Conservation (phyloP, 2,888 invertebrate genomes). For the Adelognathus sp. region DNA sequence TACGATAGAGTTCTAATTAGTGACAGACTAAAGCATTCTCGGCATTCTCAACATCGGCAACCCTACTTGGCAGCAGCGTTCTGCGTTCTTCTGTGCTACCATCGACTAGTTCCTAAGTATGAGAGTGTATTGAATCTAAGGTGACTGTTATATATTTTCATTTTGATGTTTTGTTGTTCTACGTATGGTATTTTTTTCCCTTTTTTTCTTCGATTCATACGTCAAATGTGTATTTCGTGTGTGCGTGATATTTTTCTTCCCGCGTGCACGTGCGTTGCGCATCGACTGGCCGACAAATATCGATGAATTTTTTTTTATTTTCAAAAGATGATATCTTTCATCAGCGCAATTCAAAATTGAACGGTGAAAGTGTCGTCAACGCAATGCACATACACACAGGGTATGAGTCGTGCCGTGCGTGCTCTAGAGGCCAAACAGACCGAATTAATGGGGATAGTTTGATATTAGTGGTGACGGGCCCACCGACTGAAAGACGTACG, state of each 20-base stretch:
- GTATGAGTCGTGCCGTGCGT: slow-evolving; percentile 10
- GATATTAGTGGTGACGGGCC: neutral
- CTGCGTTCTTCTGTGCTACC: slow-evolving; percentile 60
- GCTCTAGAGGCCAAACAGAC: slow-evolving; percentile 4
- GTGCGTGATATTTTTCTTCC: neutral
- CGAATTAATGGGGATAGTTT: neutral
- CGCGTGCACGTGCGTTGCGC: slow-evolving; percentile 28
- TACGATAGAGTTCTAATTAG: slow-evolving; percentile 61
- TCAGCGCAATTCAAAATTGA: neutral
- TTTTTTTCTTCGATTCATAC: neutral
- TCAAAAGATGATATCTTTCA: slow-evolving; percentile 3
- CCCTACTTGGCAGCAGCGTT: slow-evolving; percentile 67
- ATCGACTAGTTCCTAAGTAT: slow-evolving; percentile 63
- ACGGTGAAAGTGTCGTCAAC: slow-evolving; percentile 10
- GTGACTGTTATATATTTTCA: neutral
- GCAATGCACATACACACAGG: slow-evolving; percentile 28
- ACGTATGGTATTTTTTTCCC: neutral
- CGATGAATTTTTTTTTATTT: slow-evolving; percentile 14
- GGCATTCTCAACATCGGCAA: slow-evolving; percentile 75
- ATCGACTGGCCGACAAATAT: neutral
- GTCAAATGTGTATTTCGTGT: slow-evolving; percentile 44
- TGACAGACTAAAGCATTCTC: slow-evolving; percentile 74
- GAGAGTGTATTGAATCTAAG: slow-evolving; percentile 31
- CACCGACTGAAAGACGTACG: neutral
- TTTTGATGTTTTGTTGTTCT: neutral